Evolutionary conservation across 2,797 vertebrate genomes (phyloP).

Genomic region (Erpetoichthys calabaricus): DNA sequence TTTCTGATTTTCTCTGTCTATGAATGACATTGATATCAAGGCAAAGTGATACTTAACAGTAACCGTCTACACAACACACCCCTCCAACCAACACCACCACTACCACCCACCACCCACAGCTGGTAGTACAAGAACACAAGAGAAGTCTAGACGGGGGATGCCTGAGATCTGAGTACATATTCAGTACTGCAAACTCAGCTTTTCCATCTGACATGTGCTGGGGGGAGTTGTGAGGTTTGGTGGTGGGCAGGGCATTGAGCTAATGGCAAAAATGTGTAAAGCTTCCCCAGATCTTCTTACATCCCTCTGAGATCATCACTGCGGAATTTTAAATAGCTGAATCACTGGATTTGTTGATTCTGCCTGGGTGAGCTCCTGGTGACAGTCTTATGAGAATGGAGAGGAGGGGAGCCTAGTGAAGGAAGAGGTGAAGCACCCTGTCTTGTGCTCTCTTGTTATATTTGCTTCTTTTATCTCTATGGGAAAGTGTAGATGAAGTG

Average conservation of each 20-base stretch:
- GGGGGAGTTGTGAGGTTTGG: slow-evolving; percentile 2
- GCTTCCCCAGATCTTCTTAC: slow-evolving; percentile 12
- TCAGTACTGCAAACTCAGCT: slow-evolving; percentile 28
- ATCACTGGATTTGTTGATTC: slow-evolving; percentile 14
- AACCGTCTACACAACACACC: too few relatives aligned
- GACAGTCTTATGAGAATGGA: slow-evolving; percentile 18
- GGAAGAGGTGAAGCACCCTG: slow-evolving; percentile 1
- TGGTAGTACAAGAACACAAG: not conserved
- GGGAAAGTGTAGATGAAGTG: not conserved
- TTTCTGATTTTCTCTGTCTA: too few relatives aligned
- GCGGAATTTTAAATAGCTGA: slow-evolving; percentile 29
- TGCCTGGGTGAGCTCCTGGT: slow-evolving; percentile 24
- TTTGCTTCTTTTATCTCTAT: not conserved
- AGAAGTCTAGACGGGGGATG: slow-evolving; percentile 34
- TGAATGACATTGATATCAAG: too few relatives aligned
- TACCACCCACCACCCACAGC: too few relatives aligned
- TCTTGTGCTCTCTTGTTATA: slow-evolving; percentile 3
- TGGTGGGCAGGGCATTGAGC: slow-evolving; percentile 15
- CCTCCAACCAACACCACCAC: too few relatives aligned
- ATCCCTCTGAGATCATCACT: slow-evolving; percentile 21
- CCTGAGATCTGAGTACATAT: slow-evolving; percentile 13
- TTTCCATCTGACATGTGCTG: slow-evolving; percentile 31
- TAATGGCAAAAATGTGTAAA: slow-evolving; percentile 19
- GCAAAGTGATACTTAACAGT: too few relatives aligned
- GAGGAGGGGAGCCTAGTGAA: slow-evolving; percentile 19